Evolutionary conservation across 2,113 vertebrate species (phyloP), one percentile per base, ranked within the genome.

Genomic region (Chloroceryle aenea): DNA sequence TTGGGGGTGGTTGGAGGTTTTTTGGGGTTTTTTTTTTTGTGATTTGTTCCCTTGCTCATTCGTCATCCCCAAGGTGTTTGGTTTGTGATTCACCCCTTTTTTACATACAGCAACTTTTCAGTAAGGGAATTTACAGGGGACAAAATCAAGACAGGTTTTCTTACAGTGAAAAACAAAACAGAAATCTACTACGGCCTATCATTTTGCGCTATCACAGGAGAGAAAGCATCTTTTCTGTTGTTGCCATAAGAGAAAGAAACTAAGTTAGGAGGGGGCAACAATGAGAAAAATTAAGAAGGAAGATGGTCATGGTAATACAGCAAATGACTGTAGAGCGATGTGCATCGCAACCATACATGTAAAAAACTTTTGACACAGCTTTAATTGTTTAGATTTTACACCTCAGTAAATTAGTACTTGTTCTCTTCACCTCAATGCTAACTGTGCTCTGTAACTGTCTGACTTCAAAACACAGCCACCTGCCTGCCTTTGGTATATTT

Each of bases 401-500:
- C 71, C 32, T 67, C 7, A 8, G 77, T 85, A 74, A 77, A 73
- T 47, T 82, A 88, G 93, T 87, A 76, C 48, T 85, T 81, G 88
- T 86, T 79, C 56, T 89, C 82, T 72, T 73, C 91, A 88, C 43
- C 74, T 90, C 79, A 87, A 36, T 61, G 91, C 47, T 95, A 96
- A 95, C 96, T 91, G 80, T 91, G 75, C 73, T 91, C 43, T 75
- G 47, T 84, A 89, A 91, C 75, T 78, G 75, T 87, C 90, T 55
- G 67, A 96, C 86, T 87, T 94, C 87, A 95, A 56, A 92, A 95
- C 68, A 88, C 66, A 92, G 79, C 66, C 86, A 93, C 73, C 94
- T 95, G 89, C 91, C 90, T 97, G 90, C 97, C 98, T 98, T 98
- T 98, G 98, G 98, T 98, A 97, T 98, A 94, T 84, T 96, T 91